Percentiles rank a stretch among this genome's conserved stretches.
Evolutionary conservation across 1,140 invertebrate genomes (phyloP).

Genomic region (Pseudoatta argentina): DNA sequence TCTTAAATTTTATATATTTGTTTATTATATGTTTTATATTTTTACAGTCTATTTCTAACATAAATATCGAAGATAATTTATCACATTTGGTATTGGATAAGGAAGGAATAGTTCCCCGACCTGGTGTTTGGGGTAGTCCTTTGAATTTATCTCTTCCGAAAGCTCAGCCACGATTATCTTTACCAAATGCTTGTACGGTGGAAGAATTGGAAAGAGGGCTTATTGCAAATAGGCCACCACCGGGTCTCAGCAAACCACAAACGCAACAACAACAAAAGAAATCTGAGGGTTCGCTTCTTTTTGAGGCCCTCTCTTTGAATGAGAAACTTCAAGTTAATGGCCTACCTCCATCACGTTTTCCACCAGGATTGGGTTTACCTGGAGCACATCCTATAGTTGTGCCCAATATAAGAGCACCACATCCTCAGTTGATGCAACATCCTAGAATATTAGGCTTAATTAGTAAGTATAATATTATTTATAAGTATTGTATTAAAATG

Average conservation of each 20-base stretch:
- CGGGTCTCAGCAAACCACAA: constrained; percentile 79
- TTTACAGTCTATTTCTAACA: constrained; percentile 82
- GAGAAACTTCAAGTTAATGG: constrained; percentile 81
- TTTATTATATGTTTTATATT: constrained; percentile 52
- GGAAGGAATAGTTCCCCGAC: constrained; percentile 85
- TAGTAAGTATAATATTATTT: constrained; percentile 74
- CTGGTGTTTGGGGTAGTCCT: constrained; percentile 86
- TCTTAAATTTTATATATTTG: neutral
- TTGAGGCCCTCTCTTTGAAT: constrained; percentile 74
- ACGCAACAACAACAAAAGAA: constrained; percentile 81
- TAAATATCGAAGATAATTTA: constrained; percentile 85
- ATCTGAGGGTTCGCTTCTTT: constrained; percentile 74
- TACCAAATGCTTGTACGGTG: constrained; percentile 86
- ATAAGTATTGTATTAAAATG: neutral
- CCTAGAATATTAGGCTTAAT: constrained; percentile 76
- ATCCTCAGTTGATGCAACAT: constrained; percentile 83
- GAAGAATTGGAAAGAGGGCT: constrained; percentile 87
- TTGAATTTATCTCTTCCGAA: constrained; percentile 77
- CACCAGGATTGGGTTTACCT: constrained; percentile 77
- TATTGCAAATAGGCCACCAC: constrained; percentile 84
- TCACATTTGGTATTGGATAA: constrained; percentile 88
- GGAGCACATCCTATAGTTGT: constrained; percentile 77
- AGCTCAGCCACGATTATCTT: constrained; percentile 70
- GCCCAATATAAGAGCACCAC: constrained; percentile 81
- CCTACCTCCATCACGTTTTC: constrained; percentile 82